A percentile compares a stretch with the other conserved stretches of the same genome.
Evolutionary conservation across 2,113 vertebrate species (phyloP).

Genomic region (Boleophthalmus pectinirostris): DNA sequence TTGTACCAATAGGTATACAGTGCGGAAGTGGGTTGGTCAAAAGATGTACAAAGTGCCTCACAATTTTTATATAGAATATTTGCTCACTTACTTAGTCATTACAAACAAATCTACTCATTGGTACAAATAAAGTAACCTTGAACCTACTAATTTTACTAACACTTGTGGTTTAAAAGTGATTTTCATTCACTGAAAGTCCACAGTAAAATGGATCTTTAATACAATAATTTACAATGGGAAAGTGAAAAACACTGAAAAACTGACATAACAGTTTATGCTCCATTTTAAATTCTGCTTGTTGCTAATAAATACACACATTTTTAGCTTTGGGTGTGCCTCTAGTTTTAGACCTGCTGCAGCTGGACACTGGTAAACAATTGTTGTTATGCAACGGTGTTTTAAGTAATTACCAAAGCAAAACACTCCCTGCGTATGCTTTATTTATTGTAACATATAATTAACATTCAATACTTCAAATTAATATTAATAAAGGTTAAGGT

Average conservation of each 20-base stretch:
- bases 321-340: not conserved
- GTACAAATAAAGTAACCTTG: too few relatives aligned
- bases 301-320: not conserved
- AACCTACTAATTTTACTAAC: not conserved
- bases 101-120: not conserved
- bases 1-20: not conserved
- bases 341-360: not conserved
- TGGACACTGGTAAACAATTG: not conserved
- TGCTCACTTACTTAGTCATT: not conserved
- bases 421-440: not conserved
- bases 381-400: not conserved
- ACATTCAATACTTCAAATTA: not conserved
- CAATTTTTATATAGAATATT: not conserved
- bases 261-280: not conserved
- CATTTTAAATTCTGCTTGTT: not conserved
- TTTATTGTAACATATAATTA: not conserved
- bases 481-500: not conserved
- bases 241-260: not conserved
- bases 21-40: not conserved
- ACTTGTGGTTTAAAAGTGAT: not conserved
- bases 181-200: not conserved
- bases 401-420: not conserved
- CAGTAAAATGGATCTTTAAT: not conserved
- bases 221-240: not conserved
- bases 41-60: not conserved